Percentiles rank a stretch among this genome's conserved stretches.
Evolutionary conservation across 2,113 vertebrate genomes (phyloP).

Genomic region (Otus sunia): DNA sequence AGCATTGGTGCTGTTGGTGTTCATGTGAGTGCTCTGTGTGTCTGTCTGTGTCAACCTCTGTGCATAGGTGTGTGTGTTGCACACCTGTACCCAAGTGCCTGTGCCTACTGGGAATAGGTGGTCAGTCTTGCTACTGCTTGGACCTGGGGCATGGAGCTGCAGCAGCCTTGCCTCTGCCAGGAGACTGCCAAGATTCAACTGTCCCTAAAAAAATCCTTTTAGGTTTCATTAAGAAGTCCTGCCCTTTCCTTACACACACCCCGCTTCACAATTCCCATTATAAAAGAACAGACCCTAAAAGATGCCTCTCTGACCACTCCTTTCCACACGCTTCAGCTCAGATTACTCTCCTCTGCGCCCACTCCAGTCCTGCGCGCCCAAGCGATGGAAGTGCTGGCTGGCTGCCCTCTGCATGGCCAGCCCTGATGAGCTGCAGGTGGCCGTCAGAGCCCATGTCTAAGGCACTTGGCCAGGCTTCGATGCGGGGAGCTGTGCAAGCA

Average conservation of each 20-base stretch:
- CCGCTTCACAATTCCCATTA: fast-evolving
- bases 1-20: background rate
- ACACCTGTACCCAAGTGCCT: background rate
- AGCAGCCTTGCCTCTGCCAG: background rate
- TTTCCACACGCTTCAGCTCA: background rate
- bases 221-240: background rate
- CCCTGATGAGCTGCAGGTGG: slow-evolving; percentile 47
- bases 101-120: fast-evolving
- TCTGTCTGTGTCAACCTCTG: background rate
- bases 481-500: background rate
- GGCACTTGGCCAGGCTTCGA: background rate
- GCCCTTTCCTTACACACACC: background rate
- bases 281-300: background rate
- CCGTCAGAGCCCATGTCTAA: background rate
- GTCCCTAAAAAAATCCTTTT: background rate
- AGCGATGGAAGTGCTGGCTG: background rate
- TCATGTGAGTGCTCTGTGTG: background rate
- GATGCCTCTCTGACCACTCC: background rate
- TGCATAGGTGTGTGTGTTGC: fast-evolving
- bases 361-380: background rate
- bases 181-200: background rate
- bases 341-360: background rate
- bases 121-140: background rate
- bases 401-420: background rate
- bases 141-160: background rate